Evolutionary conservation across 1,140 invertebrate species (phyloP).

Genomic region (Fopius arisanus): DNA sequence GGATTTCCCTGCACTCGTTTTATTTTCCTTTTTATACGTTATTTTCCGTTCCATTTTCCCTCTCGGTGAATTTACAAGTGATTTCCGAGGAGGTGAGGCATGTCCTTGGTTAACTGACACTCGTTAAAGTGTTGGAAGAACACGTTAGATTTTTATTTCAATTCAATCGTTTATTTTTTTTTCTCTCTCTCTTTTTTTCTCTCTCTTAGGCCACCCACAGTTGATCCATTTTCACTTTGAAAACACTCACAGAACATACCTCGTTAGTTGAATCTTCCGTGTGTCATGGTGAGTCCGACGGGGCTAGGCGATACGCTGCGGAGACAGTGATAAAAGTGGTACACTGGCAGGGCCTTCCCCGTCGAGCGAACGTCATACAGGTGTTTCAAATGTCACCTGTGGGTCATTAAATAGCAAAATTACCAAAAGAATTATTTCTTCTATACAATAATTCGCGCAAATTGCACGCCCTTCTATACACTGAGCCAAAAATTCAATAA

Average conservation of each 20-base stretch:
- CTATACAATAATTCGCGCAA: too few species aligned
- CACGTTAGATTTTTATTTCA: slow-evolving; percentile 1
- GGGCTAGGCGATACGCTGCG: slow-evolving; percentile 53
- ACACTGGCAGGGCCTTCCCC: slow-evolving; percentile 55
- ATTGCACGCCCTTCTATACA: too few species aligned
- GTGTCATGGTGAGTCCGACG: slow-evolving; percentile 33
- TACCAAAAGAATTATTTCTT: too few species aligned
- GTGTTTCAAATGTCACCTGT: slow-evolving; percentile 56
- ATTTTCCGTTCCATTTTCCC: background rate
- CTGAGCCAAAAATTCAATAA: too few species aligned
- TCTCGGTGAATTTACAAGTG: background rate
- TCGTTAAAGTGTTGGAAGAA: slow-evolving; percentile 17
- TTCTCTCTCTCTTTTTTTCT: too few species aligned
- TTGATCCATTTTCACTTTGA: background rate
- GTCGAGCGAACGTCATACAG: slow-evolving; percentile 58
- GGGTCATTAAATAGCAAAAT: too few species aligned
- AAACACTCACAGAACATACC: background rate
- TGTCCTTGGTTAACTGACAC: background rate
- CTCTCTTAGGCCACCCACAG: slow-evolving; percentile 16
- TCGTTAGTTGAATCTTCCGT: slow-evolving; percentile 5
- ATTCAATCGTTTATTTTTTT: too few species aligned
- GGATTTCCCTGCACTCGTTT: slow-evolving; percentile 5
- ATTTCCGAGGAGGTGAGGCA: background rate
- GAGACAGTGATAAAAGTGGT: slow-evolving; percentile 50
- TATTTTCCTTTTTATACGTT: background rate